Evolutionary conservation across 2,113 vertebrate species (phyloP).

Genomic region (Pelusios castaneus): DNA sequence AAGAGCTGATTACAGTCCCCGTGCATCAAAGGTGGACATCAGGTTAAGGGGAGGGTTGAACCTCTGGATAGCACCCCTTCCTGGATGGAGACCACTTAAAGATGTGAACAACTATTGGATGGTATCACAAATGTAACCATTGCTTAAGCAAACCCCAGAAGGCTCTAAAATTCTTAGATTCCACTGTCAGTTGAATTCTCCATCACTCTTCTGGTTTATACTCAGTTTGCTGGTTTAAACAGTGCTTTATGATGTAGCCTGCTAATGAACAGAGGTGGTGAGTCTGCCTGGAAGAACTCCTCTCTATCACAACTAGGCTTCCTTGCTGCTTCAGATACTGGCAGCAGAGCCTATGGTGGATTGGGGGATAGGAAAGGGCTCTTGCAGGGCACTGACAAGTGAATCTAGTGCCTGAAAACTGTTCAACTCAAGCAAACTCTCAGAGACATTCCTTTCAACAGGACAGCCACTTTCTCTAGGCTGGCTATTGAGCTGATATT

Average conservation of each 20-base stretch:
- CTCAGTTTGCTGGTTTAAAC: slow-evolving; percentile 20
- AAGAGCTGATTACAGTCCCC: slow-evolving; percentile 76
- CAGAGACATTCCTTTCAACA: slow-evolving; percentile 57
- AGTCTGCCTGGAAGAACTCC: slow-evolving; percentile 22
- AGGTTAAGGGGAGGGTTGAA: slow-evolving; percentile 45
- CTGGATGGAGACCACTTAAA: slow-evolving; percentile 60
- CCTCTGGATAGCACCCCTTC: slow-evolving; percentile 50
- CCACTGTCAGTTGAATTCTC: slow-evolving; percentile 37
- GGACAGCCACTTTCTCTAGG: slow-evolving; percentile 27
- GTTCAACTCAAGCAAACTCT: slow-evolving; percentile 53
- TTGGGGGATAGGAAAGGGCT: slow-evolving; percentile 31
- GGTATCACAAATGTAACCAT: slow-evolving; percentile 50
- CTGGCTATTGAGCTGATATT: slow-evolving; percentile 22
- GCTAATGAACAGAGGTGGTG: slow-evolving; percentile 34
- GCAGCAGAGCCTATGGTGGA: slow-evolving; percentile 50
- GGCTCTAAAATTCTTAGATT: slow-evolving; percentile 54
- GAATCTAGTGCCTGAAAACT: slow-evolving; percentile 55
- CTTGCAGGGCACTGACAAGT: slow-evolving; percentile 15
- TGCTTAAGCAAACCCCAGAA: slow-evolving; percentile 57
- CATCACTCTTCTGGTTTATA: slow-evolving; percentile 42
- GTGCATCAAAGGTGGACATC: slow-evolving; percentile 63
- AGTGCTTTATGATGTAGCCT: slow-evolving; percentile 40
- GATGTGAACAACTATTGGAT: slow-evolving; percentile 54
- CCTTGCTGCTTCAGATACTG: slow-evolving; percentile 43
- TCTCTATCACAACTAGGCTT: slow-evolving; percentile 32